Evolutionary conservation across 2,113 vertebrate genomes (phyloP).

Genomic region (Cynopterus brachyotis): DNA sequence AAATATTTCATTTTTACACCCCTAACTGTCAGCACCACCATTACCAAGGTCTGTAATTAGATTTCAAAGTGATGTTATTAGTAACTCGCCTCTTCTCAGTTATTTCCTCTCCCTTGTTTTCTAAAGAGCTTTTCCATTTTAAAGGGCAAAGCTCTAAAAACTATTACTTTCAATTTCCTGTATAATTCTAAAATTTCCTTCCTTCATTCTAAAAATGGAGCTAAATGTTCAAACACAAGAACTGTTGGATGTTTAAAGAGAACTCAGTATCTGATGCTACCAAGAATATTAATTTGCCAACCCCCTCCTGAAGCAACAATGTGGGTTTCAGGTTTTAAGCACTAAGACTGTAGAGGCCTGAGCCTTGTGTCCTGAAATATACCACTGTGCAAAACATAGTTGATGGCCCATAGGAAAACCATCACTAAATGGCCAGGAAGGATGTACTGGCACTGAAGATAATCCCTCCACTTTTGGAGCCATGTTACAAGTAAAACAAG

Average conservation of each 20-base stretch:
- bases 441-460: background rate
- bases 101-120: background rate
- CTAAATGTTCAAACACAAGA: background rate
- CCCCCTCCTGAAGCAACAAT: background rate
- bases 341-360: background rate
- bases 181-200: too few species aligned
- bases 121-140: background rate
- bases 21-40: background rate
- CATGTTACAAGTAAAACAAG: background rate
- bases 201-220: background rate
- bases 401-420: background rate
- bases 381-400: background rate
- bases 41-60: background rate
- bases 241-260: background rate
- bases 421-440: background rate
- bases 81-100: background rate
- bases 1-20: constrained; percentile 16
- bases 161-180: background rate
- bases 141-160: background rate
- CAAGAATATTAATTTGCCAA: background rate
- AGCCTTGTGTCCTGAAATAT: background rate
- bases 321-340: background rate
- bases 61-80: constrained; percentile 14
- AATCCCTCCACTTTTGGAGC: background rate
- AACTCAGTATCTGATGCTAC: background rate